These are phyloP conservation scores for Leuciscus waleckii DNA, from an alignment of 2,797 vertebrate genomes.

Conservation along the genomic window DNA sequence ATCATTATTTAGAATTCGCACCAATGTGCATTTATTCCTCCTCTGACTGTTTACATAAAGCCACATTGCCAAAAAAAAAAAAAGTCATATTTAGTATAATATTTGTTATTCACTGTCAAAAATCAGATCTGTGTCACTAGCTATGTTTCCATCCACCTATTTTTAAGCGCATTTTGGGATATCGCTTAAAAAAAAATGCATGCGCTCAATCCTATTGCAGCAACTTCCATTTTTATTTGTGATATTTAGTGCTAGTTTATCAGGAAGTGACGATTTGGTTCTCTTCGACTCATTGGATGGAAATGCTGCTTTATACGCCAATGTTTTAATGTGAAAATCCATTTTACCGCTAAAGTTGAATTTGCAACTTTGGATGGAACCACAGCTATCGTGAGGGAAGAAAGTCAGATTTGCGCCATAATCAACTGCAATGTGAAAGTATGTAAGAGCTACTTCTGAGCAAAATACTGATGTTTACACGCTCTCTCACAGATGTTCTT, in stretches of 20 bases:
- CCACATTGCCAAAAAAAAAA: background rate
- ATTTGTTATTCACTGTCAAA: background rate
- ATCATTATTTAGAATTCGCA: background rate
- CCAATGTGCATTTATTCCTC: background rate
- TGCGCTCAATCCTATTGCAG: background rate
- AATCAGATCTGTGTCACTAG: background rate
- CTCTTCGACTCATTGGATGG: too few species aligned
- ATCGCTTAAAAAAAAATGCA: background rate
- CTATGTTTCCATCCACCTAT: background rate
- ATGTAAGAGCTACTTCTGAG: background rate
- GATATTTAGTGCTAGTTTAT: too few species aligned
- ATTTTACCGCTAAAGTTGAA: too few species aligned
- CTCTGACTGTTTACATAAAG: background rate
- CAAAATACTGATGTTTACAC: background rate
- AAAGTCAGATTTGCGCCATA: background rate
- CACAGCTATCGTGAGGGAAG: background rate
- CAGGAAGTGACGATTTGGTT: too few species aligned
- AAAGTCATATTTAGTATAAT: background rate
- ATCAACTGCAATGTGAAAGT: background rate
- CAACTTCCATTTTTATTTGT: background rate
- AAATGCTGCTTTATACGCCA: too few species aligned
- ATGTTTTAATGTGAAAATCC: too few species aligned
- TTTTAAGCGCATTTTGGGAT: background rate
- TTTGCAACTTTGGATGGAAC: background rate
- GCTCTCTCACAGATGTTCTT: slow-evolving; percentile 73